Conservation (phyloP, 2,888 invertebrate genomes). For the Zygothrica quintamaculata region DNA sequence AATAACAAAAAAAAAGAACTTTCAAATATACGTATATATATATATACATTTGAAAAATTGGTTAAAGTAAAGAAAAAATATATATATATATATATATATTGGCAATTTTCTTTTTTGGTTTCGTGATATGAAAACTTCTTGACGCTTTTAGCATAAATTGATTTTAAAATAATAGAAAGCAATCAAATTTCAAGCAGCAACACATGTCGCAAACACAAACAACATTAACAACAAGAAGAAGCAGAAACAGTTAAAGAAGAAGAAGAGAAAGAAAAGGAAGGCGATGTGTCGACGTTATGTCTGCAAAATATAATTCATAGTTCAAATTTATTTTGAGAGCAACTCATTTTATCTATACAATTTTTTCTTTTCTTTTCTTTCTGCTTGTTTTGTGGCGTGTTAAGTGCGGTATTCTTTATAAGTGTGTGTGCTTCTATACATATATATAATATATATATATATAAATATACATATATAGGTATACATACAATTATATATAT, state of each 20-base stretch:
- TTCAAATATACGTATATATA: constrained; percentile 10
- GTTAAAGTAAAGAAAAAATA: neutral
- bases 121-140: constrained; percentile 28
- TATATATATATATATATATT: too few relatives aligned
- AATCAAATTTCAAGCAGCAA: constrained; percentile 46
- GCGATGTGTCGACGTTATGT: constrained; percentile 60
- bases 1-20: constrained; percentile 13
- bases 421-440: constrained; percentile 18
- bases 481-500: too few relatives aligned
- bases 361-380: constrained; percentile 9
- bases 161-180: constrained; percentile 56
- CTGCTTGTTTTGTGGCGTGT: constrained; percentile 28
- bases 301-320: constrained; percentile 65
- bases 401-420: constrained; percentile 36
- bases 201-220: constrained; percentile 20
- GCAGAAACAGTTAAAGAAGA: constrained; percentile 7
- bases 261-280: constrained; percentile 32
- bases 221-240: neutral
- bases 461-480: constrained; percentile 17
- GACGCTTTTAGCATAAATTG: constrained; percentile 50
- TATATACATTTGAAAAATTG: neutral
- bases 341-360: constrained; percentile 4
- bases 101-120: constrained; percentile 10
- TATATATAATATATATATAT: neutral
- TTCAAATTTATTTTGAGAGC: constrained; percentile 47